Conservation (phyloP, 2,113 vertebrate species). For the Lontra canadensis region DNA sequence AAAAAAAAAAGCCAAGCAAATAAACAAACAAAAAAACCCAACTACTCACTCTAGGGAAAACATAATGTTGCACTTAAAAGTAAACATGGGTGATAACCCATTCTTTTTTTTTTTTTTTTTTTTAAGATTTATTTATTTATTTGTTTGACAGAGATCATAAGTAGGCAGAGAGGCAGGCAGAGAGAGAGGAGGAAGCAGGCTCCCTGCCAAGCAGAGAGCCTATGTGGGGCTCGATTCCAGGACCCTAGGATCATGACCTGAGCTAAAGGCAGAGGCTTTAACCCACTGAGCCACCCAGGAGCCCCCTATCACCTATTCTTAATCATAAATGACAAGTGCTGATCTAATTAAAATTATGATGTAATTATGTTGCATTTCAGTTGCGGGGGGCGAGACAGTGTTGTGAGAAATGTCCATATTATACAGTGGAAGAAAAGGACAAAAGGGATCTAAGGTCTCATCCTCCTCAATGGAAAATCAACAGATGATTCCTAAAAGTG, state of each 20-base stretch:
- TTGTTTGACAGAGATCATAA: too few relatives aligned
- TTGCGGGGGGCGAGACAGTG: accelerated
- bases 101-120: too few relatives aligned
- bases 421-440: background rate
- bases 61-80: background rate
- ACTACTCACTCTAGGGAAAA: background rate
- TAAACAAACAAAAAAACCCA: background rate
- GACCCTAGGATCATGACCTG: too few relatives aligned
- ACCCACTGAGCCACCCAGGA: too few relatives aligned
- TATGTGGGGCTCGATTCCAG: too few relatives aligned
- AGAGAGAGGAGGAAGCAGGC: too few relatives aligned
- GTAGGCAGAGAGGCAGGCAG: too few relatives aligned
- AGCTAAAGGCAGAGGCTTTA: too few relatives aligned
- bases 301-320: background rate
- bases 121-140: too few relatives aligned
- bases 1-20: slow-evolving; percentile 27
- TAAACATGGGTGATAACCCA: background rate
- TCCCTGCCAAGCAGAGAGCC: too few relatives aligned
- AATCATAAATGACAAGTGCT: background rate
- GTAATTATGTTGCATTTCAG: background rate
- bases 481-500: background rate
- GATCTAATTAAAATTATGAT: slow-evolving; percentile 1
- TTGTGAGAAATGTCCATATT: background rate
- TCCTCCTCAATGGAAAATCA: background rate
- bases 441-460: background rate